These are phyloP conservation scores for Hipposideros larvatus DNA, from an alignment of 2,797 vertebrate species.

Conservation along the genomic window DNA sequence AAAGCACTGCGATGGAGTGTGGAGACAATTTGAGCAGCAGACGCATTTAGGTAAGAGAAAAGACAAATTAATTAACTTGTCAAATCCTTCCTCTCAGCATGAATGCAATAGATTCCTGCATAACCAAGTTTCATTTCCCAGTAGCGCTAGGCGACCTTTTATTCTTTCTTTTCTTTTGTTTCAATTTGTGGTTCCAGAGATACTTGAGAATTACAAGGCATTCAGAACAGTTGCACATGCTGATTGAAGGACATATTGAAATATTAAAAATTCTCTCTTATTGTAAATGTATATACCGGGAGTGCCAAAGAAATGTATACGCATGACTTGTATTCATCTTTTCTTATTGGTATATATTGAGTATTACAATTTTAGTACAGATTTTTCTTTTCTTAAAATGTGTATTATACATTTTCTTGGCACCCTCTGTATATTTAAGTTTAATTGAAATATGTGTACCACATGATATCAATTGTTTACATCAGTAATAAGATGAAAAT, in stretches of 20 bases:
- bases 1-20: slow-evolving; percentile 3
- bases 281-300: neutral
- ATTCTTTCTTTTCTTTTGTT: slow-evolving; percentile 48
- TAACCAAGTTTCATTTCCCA: slow-evolving; percentile 51
- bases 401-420: no score
- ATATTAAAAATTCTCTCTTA: neutral
- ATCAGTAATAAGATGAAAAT: neutral
- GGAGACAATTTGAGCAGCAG: slow-evolving; percentile 44
- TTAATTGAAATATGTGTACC: neutral
- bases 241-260: neutral
- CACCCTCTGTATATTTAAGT: neutral
- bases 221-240: neutral
- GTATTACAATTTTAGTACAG: no score
- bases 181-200: neutral
- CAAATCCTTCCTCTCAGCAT: slow-evolving; percentile 54
- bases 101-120: slow-evolving; percentile 32
- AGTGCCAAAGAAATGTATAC: no score
- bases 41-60: slow-evolving; percentile 62
- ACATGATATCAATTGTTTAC: neutral
- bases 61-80: slow-evolving; percentile 76
- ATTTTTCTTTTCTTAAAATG: no score
- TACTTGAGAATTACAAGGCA: neutral
- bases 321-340: no score
- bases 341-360: no score
- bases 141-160: neutral